These are phyloP conservation scores for Oxyscelio sp. DNA, from an alignment of 2,888 invertebrate species.

Conservation along the genomic window DNA sequence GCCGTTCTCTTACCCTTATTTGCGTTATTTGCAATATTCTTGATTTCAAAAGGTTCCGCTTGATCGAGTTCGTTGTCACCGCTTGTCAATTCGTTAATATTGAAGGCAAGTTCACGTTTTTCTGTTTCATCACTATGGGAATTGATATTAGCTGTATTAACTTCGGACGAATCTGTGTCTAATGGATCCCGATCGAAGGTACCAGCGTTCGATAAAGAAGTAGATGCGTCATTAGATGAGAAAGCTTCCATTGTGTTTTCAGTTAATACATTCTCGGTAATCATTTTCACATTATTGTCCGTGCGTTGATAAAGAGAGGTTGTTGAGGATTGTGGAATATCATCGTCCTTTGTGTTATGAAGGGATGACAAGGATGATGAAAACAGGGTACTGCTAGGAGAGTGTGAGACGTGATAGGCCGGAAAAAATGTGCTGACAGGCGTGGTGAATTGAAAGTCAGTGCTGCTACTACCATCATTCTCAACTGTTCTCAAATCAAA, in stretches of 20 bases:
- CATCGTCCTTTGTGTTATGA: constrained; percentile 34
- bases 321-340: constrained; percentile 33
- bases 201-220: constrained; percentile 23
- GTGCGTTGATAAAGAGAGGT: constrained; percentile 12
- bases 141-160: neutral
- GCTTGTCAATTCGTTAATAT: constrained; percentile 7
- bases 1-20: constrained; percentile 38
- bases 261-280: constrained; percentile 31
- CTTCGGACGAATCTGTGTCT: constrained; percentile 1
- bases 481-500: constrained; percentile 39
- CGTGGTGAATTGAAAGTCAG: constrained; percentile 57
- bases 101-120: constrained; percentile 2
- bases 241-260: constrained; percentile 12
- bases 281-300: constrained; percentile 27
- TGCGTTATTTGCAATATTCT: constrained; percentile 1
- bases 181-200: constrained; percentile 3
- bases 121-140: neutral
- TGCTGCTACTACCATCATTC: constrained; percentile 42
- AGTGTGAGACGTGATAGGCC: constrained; percentile 79
- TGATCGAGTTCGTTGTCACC: constrained; percentile 6
- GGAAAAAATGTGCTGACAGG: constrained; percentile 78
- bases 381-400: constrained; percentile 34
- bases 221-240: constrained; percentile 21
- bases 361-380: constrained; percentile 34
- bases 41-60: constrained; percentile 1